These are phyloP conservation scores for Phylloscopus trochilus DNA, from an alignment of 2,113 vertebrate species.

Conservation along the genomic window DNA sequence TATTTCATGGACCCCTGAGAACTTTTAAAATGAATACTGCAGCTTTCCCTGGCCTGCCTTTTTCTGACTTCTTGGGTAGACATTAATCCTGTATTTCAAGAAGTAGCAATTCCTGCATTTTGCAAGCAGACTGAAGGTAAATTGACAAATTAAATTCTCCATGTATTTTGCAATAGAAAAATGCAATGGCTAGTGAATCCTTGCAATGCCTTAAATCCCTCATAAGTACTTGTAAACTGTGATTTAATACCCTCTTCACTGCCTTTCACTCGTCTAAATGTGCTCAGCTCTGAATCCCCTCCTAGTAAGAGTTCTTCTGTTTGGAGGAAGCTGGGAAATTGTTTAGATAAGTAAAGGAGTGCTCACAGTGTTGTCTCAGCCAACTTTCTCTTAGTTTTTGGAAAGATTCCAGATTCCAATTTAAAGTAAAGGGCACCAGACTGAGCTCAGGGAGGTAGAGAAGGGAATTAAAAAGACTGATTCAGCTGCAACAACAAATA, in stretches of 20 bases:
- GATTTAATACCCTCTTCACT: neutral
- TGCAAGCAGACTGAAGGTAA: neutral
- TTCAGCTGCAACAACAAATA: neutral
- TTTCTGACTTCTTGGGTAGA: neutral
- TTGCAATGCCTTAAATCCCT: neutral
- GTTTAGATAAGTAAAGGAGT: neutral
- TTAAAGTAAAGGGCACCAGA: neutral
- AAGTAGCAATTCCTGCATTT: neutral
- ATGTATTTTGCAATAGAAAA: neutral
- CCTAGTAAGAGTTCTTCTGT: neutral
- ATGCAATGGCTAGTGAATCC: neutral
- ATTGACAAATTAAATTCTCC: neutral
- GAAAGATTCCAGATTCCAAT: neutral
- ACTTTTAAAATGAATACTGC: neutral
- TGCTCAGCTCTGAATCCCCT: neutral
- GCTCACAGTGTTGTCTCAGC: neutral
- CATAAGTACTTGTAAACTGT: neutral
- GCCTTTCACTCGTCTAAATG: neutral
- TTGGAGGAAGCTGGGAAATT: neutral
- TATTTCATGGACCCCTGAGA: neutral
- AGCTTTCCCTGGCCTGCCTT: neutral
- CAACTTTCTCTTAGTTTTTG: slow-evolving; percentile 18
- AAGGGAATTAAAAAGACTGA: neutral
- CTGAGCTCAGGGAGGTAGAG: neutral
- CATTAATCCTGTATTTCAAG: neutral